Evolutionary conservation across 1,140 invertebrate species (phyloP), one percentile per base, ranked within the genome.

Genomic region (Phocides pigmalion): DNA sequence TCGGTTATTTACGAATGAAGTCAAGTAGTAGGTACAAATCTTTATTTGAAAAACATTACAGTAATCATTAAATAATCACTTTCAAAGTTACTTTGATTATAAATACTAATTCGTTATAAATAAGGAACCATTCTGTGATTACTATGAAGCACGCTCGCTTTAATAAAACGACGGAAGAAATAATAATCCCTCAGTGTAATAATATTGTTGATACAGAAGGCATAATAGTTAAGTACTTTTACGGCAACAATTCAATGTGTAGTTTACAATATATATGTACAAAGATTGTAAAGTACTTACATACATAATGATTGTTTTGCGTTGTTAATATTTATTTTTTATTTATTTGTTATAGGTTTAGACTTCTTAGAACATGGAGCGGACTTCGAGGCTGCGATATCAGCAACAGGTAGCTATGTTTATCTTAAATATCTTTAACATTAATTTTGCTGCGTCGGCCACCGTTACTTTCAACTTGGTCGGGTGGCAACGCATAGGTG

Each of bases 341-440:
- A 66, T 56, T 4, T 20, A 20, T 50, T 61, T 66, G 12, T 88
- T 86, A 72, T 81, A 95, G 94, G 94, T 85, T 92, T 95, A 89
- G 94, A 95, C 87, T 95, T 95, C 84, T 93, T 95, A 81, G 94
- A 94, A 82, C 93, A 94, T 92, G 94, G 94, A 76, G 94, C 94
- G 76, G 94, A 95, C 83, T 95, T 95, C 89, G 95, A 95, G 89
- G 93, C 94, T 79, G 95, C 95, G 50, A 93, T 95, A 72, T 94
- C 94, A 79, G 93, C 93, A 65, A 94, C 94, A 88, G 94, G 95
- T 94, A 87, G 92, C 87, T 79, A 37, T 4, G 4, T 53, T 63
- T 62, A 20, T 1, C 22, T 28, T 28, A 28, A n/a, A n/a, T n/a
- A n/a, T n/a, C n/a, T n/a, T n/a, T n/a, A n/a, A n/a, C n/a, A n/a